Percentiles rank a stretch among this genome's conserved stretches.
phyloP scores from a whole-genome alignment of 1,140 invertebrate species.

The Tetraneura akinire region DNA sequence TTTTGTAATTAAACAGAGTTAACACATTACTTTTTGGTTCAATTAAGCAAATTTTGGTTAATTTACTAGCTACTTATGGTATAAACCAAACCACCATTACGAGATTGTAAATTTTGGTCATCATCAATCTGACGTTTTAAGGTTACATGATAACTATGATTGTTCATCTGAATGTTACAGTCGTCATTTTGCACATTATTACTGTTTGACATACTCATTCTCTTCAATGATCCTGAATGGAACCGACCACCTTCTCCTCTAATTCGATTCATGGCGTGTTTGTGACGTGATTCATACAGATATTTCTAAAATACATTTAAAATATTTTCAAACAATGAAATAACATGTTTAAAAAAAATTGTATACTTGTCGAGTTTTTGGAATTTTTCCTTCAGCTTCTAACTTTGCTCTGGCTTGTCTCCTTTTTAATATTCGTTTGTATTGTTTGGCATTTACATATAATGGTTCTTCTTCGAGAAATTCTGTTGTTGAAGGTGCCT shows the following conservation, averaged over 20 bases:
- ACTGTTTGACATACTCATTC: conserved; percentile 54
- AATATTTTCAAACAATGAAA: background rate
- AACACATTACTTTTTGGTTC: background rate
- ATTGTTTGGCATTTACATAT: conserved; percentile 99
- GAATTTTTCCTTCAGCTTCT: conserved; percentile 91
- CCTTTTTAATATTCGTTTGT: conserved; percentile 87
- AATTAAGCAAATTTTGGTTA: background rate
- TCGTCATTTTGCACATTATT: conserved; percentile 45
- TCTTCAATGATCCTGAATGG: conserved; percentile 75
- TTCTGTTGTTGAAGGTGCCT: conserved; percentile 71
- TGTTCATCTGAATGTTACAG: conserved; percentile 41
- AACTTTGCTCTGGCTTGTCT: conserved; percentile 87
- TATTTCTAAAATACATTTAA: conserved; percentile 91
- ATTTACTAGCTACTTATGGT: conserved; percentile 31
- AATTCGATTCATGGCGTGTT: conserved; percentile 96
- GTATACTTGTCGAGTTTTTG: conserved; percentile 87
- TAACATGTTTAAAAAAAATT: background rate
- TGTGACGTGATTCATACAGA: conserved; percentile 95
- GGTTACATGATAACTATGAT: conserved; percentile 48
- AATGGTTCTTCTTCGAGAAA: conserved; percentile 89
- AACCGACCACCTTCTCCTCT: conserved; percentile 96
- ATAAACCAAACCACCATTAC: conserved; percentile 42
- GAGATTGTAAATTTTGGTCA: conserved; percentile 36
- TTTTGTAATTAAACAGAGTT: conserved; percentile 27
- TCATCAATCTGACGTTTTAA: conserved; percentile 41